Conservation (phyloP, 2,888 invertebrate genomes). For the Stictocephala bisonia region DNA sequence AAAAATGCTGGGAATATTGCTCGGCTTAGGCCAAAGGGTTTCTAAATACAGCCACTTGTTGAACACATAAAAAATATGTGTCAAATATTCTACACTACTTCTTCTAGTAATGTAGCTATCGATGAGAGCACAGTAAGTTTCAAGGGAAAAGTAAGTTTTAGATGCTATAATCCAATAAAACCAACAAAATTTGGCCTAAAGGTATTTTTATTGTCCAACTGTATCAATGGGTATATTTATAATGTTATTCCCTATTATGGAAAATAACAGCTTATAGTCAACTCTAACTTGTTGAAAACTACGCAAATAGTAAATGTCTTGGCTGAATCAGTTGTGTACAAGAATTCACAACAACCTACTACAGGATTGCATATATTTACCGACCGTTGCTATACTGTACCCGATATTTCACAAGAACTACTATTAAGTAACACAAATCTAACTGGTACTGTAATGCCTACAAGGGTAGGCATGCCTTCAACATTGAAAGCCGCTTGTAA, state of each 20-base stretch:
- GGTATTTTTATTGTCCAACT: neutral
- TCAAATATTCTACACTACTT: too few species aligned
- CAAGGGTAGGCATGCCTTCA: neutral
- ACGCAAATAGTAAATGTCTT: slow-evolving; percentile 4
- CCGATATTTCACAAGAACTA: slow-evolving; percentile 7
- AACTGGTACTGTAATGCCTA: slow-evolving; percentile 21
- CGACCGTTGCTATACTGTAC: neutral
- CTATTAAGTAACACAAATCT: neutral
- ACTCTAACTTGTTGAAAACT: slow-evolving; percentile 1
- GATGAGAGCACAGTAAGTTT: neutral
- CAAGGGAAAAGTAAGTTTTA: neutral
- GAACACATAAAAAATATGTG: too few species aligned
- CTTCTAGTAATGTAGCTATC: neutral
- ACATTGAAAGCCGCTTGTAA: neutral
- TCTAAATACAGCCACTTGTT: too few species aligned
- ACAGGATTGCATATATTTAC: slow-evolving; percentile 1
- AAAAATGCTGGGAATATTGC: too few species aligned
- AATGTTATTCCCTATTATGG: neutral
- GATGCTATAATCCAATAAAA: neutral
- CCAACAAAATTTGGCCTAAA: neutral
- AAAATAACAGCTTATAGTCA: neutral
- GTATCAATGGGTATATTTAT: neutral
- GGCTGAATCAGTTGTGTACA: neutral
- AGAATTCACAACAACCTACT: neutral
- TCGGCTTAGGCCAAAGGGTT: too few species aligned